phyloP scores from a whole-genome alignment of 2,797 vertebrate species.

The Hipposideros larvatus region DNA sequence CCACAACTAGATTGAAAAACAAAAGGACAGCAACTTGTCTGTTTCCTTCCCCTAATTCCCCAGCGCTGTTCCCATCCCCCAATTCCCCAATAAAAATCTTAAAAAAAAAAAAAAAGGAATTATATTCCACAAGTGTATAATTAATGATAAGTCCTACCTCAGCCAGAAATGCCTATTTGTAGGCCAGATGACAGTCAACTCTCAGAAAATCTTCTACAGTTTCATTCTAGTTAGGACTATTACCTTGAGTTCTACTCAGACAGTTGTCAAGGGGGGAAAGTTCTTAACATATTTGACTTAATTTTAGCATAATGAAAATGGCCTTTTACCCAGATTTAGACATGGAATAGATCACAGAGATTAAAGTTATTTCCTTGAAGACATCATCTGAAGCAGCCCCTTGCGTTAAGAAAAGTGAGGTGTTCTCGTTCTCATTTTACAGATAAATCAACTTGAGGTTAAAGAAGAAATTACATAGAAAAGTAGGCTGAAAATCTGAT shows the following conservation, averaged over 20 bases:
- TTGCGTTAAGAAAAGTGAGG: neutral
- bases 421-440: neutral
- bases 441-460: neutral
- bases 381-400: neutral
- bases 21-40: no score
- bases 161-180: neutral
- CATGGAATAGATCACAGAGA: neutral
- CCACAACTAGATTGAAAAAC: no score
- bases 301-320: slow-evolving; percentile 19
- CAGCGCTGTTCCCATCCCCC: no score
- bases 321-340: slow-evolving; percentile 26
- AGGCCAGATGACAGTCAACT: neutral
- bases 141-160: neutral
- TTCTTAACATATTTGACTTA: neutral
- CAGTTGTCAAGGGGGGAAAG: neutral
- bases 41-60: no score
- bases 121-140: neutral
- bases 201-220: neutral
- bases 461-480: neutral
- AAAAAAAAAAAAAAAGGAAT: neutral
- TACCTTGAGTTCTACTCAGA: neutral
- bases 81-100: no score
- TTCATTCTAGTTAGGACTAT: neutral
- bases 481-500: neutral
- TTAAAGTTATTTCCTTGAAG: neutral